These are phyloP conservation scores for Paralinhomoeus sp. DNA, from an alignment of 2,888 invertebrate genomes.

Conservation along the genomic window DNA sequence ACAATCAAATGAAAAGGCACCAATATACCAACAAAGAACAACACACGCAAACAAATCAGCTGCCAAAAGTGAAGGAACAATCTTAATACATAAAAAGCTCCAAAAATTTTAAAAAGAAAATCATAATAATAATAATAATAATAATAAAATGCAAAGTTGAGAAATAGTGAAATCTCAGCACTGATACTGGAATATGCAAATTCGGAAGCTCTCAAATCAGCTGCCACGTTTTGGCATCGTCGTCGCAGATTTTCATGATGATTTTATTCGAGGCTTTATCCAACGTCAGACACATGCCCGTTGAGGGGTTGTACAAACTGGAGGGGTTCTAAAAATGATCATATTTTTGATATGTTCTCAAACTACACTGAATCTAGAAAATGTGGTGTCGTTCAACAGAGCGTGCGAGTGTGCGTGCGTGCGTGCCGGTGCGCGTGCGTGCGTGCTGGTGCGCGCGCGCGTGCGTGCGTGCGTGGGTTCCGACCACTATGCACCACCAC, in stretches of 20 bases:
- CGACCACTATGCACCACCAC: too few relatives aligned
- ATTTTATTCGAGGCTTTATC: not conserved
- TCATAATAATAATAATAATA: not conserved
- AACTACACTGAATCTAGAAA: too few relatives aligned
- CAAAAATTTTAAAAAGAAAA: not conserved
- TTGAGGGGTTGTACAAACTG: conserved; percentile 2
- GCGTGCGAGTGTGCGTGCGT: too few relatives aligned
- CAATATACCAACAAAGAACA: too few relatives aligned
- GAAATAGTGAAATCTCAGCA: not conserved
- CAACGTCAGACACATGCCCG: conserved; percentile 2
- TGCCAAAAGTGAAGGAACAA: not conserved
- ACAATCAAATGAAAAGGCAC: too few relatives aligned
- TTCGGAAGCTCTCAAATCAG: too few relatives aligned
- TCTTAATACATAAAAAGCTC: not conserved
- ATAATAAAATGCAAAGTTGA: not conserved
- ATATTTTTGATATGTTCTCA: too few relatives aligned
- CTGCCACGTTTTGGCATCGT: not conserved
- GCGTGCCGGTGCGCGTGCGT: too few relatives aligned
- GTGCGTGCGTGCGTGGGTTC: too few relatives aligned
- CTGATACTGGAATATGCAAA: not conserved
- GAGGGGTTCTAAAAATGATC: too few relatives aligned
- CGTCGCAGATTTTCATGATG: not conserved
- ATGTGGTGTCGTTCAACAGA: too few relatives aligned
- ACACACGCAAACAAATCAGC: not conserved
- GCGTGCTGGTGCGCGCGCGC: too few relatives aligned